Percentiles rank a stretch among this genome's conserved stretches.
Evolutionary conservation across 2,113 vertebrate genomes (phyloP).

Genomic region (Saiga tatarica): DNA sequence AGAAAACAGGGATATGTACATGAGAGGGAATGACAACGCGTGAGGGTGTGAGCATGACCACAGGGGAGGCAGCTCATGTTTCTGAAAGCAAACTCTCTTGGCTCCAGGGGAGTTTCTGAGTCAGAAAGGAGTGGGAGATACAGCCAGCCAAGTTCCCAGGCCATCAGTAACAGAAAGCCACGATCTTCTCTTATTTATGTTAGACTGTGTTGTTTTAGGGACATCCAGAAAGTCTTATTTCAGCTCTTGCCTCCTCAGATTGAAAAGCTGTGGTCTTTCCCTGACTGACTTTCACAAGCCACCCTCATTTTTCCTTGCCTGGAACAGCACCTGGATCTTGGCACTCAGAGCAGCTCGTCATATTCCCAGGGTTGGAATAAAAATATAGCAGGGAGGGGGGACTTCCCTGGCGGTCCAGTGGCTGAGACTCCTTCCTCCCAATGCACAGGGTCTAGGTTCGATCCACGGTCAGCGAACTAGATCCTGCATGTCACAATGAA

Average conservation of each 20-base stretch:
- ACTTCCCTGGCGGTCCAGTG: background rate
- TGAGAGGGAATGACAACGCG: background rate
- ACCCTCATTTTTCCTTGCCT: background rate
- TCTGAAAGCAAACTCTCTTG: background rate
- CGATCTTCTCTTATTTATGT: accelerated
- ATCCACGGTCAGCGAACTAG: background rate
- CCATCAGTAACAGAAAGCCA: background rate
- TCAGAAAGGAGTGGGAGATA: background rate
- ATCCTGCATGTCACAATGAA: background rate
- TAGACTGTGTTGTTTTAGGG: background rate
- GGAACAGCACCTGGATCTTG: background rate
- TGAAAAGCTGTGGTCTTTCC: background rate
- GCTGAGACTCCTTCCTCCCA: background rate
- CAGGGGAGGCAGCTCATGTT: no score
- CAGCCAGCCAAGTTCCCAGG: background rate
- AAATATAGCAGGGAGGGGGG: background rate
- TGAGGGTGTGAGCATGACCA: background rate
- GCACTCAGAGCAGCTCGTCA: background rate
- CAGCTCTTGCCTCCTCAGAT: background rate
- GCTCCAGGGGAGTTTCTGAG: background rate
- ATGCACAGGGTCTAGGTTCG: background rate
- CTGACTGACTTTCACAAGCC: background rate
- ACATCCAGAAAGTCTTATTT: background rate
- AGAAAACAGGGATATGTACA: background rate
- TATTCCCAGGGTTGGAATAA: background rate